Evolutionary conservation across 1,140 invertebrate species (phyloP).

Genomic region (Mya arenaria): DNA sequence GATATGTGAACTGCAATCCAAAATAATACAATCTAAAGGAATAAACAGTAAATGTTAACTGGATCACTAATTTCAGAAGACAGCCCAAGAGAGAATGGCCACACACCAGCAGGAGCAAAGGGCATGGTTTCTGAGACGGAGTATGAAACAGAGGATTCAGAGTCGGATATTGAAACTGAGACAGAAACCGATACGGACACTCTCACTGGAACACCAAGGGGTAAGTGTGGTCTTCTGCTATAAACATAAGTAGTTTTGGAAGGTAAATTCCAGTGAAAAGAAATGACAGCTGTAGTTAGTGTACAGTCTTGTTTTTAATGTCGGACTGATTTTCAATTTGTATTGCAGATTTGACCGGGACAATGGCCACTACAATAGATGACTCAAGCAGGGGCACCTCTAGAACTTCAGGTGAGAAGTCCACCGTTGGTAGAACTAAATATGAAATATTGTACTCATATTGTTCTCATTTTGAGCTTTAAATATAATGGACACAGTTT

Average conservation of each 20-base stretch:
- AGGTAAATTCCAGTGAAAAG: no score
- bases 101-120: constrained; percentile 39
- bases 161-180: constrained; percentile 58
- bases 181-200: constrained; percentile 66
- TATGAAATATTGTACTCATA: no score
- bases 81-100: constrained; percentile 15
- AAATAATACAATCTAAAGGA: no score
- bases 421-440: not conserved
- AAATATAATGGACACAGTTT: no score
- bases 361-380: constrained; percentile 8
- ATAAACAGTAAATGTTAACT: no score
- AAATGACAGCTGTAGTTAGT: no score
- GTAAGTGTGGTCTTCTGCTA: constrained; percentile 39
- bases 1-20: no score
- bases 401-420: constrained; percentile 47
- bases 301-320: no score
- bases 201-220: constrained; percentile 60
- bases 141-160: constrained; percentile 64
- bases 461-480: no score
- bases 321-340: no score
- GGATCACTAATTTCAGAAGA: no score
- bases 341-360: constrained; percentile 14
- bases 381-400: constrained; percentile 53
- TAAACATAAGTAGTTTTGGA: not conserved
- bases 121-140: constrained; percentile 62